A percentile compares a stretch with the other conserved stretches of the same genome.
These are phyloP conservation scores for Dryobota labecula DNA, from an alignment of 2,888 invertebrate genomes.

Conservation along the genomic window DNA sequence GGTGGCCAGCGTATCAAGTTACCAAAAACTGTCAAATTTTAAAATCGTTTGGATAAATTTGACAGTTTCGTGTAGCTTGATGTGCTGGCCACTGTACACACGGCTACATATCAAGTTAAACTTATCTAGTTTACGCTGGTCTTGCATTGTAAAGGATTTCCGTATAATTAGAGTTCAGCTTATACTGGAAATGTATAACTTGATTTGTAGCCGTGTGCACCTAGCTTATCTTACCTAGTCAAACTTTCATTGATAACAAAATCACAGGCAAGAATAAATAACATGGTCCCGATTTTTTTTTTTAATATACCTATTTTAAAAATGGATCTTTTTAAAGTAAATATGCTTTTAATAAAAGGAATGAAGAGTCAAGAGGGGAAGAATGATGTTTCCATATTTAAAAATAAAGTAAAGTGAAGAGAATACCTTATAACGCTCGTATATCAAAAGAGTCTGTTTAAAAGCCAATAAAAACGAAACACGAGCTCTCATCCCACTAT, in stretches of 20 bases:
- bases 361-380: background rate
- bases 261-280: background rate
- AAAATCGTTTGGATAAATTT: too few species aligned
- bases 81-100: too few species aligned
- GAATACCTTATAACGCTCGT: slow-evolving; percentile 13
- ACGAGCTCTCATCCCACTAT: slow-evolving; percentile 26
- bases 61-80: too few species aligned
- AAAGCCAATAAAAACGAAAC: slow-evolving; percentile 38
- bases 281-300: background rate
- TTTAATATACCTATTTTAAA: too few species aligned
- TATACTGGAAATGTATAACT: too few species aligned
- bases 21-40: too few species aligned
- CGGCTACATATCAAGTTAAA: too few species aligned
- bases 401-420: slow-evolving; percentile 18
- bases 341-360: background rate
- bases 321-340: background rate
- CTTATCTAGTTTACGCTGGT: too few species aligned
- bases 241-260: background rate
- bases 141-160: too few species aligned
- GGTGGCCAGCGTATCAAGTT: too few species aligned
- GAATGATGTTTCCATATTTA: slow-evolving; percentile 5
- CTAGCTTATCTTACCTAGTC: background rate
- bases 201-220: too few species aligned
- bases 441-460: slow-evolving; percentile 7
- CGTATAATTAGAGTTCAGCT: too few species aligned